Conservation (phyloP, 1,140 invertebrate species). For the Drosophila pseudoananassae region DNA sequence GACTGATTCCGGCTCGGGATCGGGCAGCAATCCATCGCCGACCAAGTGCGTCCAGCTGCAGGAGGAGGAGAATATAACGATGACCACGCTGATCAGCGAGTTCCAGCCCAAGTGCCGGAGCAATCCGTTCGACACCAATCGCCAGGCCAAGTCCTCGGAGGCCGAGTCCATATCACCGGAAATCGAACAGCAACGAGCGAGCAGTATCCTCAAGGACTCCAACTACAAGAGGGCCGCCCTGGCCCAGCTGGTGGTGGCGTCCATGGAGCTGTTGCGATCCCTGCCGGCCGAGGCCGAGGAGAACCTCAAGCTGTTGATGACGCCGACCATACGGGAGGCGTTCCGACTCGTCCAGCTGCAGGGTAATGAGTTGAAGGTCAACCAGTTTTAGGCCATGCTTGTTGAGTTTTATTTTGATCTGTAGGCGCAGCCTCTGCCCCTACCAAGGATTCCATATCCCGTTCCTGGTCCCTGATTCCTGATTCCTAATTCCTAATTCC, state of each 20-base stretch:
- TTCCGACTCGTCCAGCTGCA: constrained; percentile 83
- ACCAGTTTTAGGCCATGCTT: constrained; percentile 84
- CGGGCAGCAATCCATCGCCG: constrained; percentile 56
- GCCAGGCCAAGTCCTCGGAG: constrained; percentile 84
- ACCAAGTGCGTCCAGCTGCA: constrained; percentile 70
- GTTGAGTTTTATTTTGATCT: constrained; percentile 84
- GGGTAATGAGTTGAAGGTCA: constrained; percentile 83
- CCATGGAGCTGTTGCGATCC: constrained; percentile 79
- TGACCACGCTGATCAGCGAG: constrained; percentile 84
- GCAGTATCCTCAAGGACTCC: constrained; percentile 90
- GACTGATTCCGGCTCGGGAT: constrained; percentile 25
- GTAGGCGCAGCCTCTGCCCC: constrained; percentile 70
- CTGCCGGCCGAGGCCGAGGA: constrained; percentile 79
- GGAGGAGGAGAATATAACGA: constrained; percentile 83
- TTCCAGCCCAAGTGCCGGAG: constrained; percentile 85
- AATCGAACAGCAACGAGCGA: constrained; percentile 90
- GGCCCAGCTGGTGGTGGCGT: constrained; percentile 80
- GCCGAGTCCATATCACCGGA: constrained; percentile 88
- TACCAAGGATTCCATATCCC: constrained; percentile 28
- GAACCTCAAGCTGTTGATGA: constrained; percentile 80
- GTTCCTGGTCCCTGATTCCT: neutral
- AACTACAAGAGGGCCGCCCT: constrained; percentile 81
- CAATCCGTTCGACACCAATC: constrained; percentile 85
- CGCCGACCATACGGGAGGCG: constrained; percentile 82
- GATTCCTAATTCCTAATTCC: neutral